Conservation (phyloP, 2,888 invertebrate species). For the Melinaea menophilus region DNA sequence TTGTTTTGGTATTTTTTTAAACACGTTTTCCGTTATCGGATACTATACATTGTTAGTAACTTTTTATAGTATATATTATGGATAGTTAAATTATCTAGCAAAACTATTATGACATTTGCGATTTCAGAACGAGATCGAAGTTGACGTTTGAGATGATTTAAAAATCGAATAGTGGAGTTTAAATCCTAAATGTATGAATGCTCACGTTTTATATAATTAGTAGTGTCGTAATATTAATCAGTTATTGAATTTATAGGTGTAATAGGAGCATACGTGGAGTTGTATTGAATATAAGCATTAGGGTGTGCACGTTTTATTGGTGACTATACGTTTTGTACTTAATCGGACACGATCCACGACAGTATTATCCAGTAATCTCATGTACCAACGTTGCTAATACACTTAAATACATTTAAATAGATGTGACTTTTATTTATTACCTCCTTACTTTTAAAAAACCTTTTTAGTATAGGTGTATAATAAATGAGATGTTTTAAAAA, state of each 20-base stretch:
- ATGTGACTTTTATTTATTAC: conserved; percentile 37
- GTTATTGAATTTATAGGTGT: conserved; percentile 75
- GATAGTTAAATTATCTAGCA: conserved; percentile 26
- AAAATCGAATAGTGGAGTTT: conserved; percentile 37
- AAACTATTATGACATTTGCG: conserved; percentile 21
- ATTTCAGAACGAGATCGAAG: conserved; percentile 24
- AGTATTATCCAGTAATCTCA: conserved; percentile 77
- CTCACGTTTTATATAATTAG: conserved; percentile 71
- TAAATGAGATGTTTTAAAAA: too few relatives aligned
- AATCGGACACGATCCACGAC: conserved; percentile 63
- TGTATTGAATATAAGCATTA: conserved; percentile 51
- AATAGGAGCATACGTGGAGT: conserved; percentile 64
- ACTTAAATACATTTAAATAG: conserved; percentile 76
- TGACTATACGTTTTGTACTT: conserved; percentile 64
- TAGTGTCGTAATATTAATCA: conserved; percentile 59
- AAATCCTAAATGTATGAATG: conserved; percentile 70
- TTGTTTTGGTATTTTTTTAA: conserved; percentile 22
- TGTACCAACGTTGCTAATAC: conserved; percentile 79
- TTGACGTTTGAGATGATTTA: conserved; percentile 34
- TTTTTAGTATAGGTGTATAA: too few relatives aligned
- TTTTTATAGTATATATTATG: conserved; percentile 37
- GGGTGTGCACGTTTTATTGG: conserved; percentile 65
- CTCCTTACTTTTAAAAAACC: too few relatives aligned
- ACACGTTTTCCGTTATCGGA: conserved; percentile 38
- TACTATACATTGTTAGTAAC: conserved; percentile 47